Evolutionary conservation across 1,140 invertebrate species (phyloP).

Genomic region (Drosophila tani): DNA sequence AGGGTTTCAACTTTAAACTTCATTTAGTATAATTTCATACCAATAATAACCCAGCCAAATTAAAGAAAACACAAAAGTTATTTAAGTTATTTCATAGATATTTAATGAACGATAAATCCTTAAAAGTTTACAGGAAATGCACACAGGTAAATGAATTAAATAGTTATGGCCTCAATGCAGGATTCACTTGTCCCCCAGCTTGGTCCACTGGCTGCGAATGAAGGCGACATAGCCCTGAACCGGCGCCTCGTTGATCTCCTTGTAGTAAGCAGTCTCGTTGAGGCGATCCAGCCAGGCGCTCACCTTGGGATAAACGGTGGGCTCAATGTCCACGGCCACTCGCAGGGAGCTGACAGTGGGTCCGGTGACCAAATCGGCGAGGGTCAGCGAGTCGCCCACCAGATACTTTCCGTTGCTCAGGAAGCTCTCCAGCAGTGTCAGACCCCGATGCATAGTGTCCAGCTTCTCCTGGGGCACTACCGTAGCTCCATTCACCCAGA

Average conservation of each 20-base stretch:
- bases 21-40: too few relatives aligned
- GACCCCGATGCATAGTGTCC: conserved; percentile 80
- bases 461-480: conserved; percentile 57
- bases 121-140: background rate
- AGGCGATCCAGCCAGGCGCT: conserved; percentile 55
- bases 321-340: conserved; percentile 60
- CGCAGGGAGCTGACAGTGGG: conserved; percentile 80
- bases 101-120: background rate
- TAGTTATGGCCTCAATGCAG: background rate
- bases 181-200: conserved; percentile 29
- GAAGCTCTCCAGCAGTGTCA: conserved; percentile 85
- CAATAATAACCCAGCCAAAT: too few relatives aligned
- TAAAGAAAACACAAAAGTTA: background rate
- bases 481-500: conserved; percentile 39
- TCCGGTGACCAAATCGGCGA: conserved; percentile 87
- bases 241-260: conserved; percentile 67
- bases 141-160: background rate
- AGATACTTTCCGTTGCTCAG: conserved; percentile 84
- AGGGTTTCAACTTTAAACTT: background rate
- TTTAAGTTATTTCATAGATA: background rate
- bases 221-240: conserved; percentile 48
- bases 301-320: conserved; percentile 55
- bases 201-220: conserved; percentile 50
- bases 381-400: conserved; percentile 86
- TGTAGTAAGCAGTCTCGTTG: conserved; percentile 61